Base-by-base conservation (phyloP, 2,888 invertebrate genomes). In the Chalcis sispes region DNA sequence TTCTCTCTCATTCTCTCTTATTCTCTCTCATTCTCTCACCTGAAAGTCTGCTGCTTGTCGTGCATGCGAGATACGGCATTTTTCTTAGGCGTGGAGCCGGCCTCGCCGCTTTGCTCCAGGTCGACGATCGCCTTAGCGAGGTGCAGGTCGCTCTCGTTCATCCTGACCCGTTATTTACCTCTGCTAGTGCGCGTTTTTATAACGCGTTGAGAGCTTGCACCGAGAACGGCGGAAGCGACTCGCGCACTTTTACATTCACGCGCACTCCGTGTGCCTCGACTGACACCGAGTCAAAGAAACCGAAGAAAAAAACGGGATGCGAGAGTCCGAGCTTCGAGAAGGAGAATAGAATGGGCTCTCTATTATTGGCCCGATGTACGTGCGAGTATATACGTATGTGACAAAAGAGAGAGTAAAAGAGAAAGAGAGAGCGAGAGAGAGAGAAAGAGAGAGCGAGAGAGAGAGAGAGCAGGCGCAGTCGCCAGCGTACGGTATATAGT, bases 121-220 rank as follows among this genome's bases (percentile, higher is more conserved):
- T 75, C 46, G 13, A 93, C 93, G 83, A 95, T 89, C 15, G 94
- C 94, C 74, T 93, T 92, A 3, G 95, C 95, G 84, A 95, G 89
- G 80, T 93, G 91, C 77, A 95, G 86, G 87, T 94, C 93, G 85
- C 92, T 92, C 88, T 95, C 95, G 89, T 94, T 93, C 94, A 95
- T 93, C n/a, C 4, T 54, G 36, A 2, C 27, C 54, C 2, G 15
- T 10, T 27, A 1, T 25, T 1, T 8, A 15, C 25, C 29, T 27
- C 18, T 32, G 32, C 32, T 15, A 15, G 50, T 2, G 50, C 46
- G 2, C n/a, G 36, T 8, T 36, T 5, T 8, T 36, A 8, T 8
- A 8, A 36, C 36, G 36, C 8, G 8, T 36, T 8, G 36, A 3
- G 4, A 8, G 36, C 36, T 5, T 36, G 8, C 8, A 36, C 36